These are phyloP conservation scores for Nomada fabriciana DNA, from an alignment of 2,888 invertebrate species.

Conservation along the genomic window DNA sequence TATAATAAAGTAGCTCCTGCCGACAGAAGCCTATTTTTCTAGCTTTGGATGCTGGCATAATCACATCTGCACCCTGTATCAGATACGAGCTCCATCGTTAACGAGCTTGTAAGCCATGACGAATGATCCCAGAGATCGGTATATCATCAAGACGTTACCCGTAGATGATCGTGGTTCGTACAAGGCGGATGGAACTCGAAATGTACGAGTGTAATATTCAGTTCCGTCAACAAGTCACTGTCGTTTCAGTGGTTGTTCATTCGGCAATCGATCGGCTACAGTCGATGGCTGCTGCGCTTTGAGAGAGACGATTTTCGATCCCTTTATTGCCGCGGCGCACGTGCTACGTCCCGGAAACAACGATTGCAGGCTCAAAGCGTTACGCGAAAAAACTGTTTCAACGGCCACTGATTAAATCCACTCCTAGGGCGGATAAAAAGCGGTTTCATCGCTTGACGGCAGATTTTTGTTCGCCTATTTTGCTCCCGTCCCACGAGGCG, in stretches of 20 bases:
- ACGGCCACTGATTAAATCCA: conserved; percentile 32
- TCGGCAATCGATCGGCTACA: conserved; percentile 17
- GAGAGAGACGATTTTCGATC: conserved; percentile 9
- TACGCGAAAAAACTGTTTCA: conserved; percentile 22
- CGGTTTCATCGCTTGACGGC: no score
- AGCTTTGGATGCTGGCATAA: no score
- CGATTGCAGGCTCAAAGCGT: conserved; percentile 4
- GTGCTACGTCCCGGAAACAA: conserved; percentile 19
- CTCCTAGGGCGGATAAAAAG: background rate
- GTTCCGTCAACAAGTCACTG: conserved; percentile 13
- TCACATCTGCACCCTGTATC: background rate
- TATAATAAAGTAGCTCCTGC: background rate
- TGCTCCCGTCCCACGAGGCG: background rate
- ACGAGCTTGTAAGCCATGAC: conserved; percentile 24
- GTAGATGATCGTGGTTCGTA: conserved; percentile 18
- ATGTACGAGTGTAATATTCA: conserved; percentile 14
- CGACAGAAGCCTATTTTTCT: background rate
- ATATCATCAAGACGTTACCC: conserved; percentile 27
- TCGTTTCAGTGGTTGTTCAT: background rate
- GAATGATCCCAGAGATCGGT: conserved; percentile 15
- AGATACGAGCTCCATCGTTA: conserved; percentile 19
- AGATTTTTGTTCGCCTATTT: background rate
- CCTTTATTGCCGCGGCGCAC: conserved; percentile 12
- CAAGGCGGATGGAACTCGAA: background rate
- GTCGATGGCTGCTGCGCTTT: background rate